These are phyloP conservation scores for Micrasema minimum DNA, from an alignment of 1,140 invertebrate species.

Conservation along the genomic window DNA sequence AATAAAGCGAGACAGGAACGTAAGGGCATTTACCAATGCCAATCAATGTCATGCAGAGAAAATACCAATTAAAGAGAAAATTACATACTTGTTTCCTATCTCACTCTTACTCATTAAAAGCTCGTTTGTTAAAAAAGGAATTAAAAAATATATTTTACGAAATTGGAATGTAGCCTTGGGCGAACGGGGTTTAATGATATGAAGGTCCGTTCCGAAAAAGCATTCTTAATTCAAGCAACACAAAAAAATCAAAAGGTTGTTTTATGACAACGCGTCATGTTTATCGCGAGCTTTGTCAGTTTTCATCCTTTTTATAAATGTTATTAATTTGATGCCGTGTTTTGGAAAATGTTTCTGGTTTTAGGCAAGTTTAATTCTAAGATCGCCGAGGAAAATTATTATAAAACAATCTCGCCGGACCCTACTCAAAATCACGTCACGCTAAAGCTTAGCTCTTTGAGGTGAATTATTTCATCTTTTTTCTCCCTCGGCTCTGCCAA, in stretches of 20 bases:
- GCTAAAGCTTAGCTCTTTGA: constrained; percentile 44
- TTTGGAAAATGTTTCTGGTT: neutral
- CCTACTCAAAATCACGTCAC: constrained; percentile 53
- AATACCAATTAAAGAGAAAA: constrained; percentile 34
- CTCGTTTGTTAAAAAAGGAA: constrained; percentile 14
- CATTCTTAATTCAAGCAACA: too few species aligned
- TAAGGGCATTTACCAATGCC: constrained; percentile 45
- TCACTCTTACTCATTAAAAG: constrained; percentile 33
- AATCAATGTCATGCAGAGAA: constrained; percentile 47
- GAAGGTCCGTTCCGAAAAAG: constrained; percentile 28
- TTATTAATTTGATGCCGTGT: constrained; percentile 5
- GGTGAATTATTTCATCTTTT: constrained; percentile 24
- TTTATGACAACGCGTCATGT: neutral
- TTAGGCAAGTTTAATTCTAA: constrained; percentile 49
- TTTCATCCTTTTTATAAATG: constrained; percentile 7
- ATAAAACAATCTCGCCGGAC: constrained; percentile 52
- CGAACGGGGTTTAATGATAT: constrained; percentile 36
- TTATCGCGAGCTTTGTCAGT: neutral
- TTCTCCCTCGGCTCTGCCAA: constrained; percentile 1
- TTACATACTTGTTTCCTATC: constrained; percentile 22
- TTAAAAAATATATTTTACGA: constrained; percentile 11
- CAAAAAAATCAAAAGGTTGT: neutral
- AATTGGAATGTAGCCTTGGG: constrained; percentile 29
- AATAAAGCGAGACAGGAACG: constrained; percentile 17
- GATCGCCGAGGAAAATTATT: constrained; percentile 53